Conservation (phyloP, 2,888 invertebrate genomes). For the Bombylius discolor region DNA sequence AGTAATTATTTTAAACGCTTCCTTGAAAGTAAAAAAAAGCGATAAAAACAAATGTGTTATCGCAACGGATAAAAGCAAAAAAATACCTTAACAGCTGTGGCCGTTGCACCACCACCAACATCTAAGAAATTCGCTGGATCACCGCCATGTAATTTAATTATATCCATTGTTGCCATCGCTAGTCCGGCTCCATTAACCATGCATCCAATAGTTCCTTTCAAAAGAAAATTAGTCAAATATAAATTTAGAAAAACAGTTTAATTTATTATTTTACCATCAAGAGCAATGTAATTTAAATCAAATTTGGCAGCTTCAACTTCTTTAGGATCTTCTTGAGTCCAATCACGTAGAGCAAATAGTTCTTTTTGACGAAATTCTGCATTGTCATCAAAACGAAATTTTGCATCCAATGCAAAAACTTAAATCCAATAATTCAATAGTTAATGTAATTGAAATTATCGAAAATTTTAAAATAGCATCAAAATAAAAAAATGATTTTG, state of each 20-base stretch:
- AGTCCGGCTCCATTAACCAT: slow-evolving; percentile 94
- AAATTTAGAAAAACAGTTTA: neutral
- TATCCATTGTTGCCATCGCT: slow-evolving; percentile 98
- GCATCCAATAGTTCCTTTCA: slow-evolving; percentile 67
- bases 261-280: slow-evolving; percentile 54
- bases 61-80: neutral
- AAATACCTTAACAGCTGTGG: slow-evolving; percentile 70
- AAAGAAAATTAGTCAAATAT: neutral
- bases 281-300: slow-evolving; percentile 86
- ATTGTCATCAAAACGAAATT: slow-evolving; percentile 91
- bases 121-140: slow-evolving; percentile 94
- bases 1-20: slow-evolving; percentile 93
- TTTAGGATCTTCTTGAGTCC: slow-evolving; percentile 82
- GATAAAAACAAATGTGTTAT: neutral
- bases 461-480: too few species aligned
- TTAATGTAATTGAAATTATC: too few species aligned
- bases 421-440: slow-evolving; percentile 4
- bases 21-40: slow-evolving; percentile 31
- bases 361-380: slow-evolving; percentile 84
- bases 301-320: slow-evolving; percentile 83
- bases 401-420: slow-evolving; percentile 91
- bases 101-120: slow-evolving; percentile 90
- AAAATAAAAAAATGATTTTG: neutral
- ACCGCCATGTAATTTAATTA: slow-evolving; percentile 90
- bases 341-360: slow-evolving; percentile 70